A percentile compares a stretch with the other conserved stretches of the same genome.
Conservation (phyloP, 2,888 invertebrate species). For the Rhagonycha lutea region DNA sequence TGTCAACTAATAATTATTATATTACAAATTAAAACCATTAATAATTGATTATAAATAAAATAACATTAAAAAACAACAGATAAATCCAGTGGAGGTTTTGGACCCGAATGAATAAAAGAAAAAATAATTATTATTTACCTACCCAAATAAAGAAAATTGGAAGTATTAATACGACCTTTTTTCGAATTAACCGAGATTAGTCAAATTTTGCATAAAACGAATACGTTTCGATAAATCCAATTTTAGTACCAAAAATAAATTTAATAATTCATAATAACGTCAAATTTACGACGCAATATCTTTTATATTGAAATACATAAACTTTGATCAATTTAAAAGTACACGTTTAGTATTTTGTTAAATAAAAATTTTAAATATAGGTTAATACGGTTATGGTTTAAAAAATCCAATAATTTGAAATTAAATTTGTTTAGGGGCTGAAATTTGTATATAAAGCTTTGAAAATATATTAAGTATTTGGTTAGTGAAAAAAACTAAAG, state of each 20-base stretch:
- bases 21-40: background rate
- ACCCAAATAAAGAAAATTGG: background rate
- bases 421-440: background rate
- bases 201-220: background rate
- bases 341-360: background rate
- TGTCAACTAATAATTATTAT: background rate
- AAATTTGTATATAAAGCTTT: background rate
- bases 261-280: background rate
- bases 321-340: background rate
- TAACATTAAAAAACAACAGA: background rate
- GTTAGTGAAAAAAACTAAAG: background rate
- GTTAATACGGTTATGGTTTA: background rate
- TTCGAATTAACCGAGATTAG: background rate
- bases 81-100: background rate
- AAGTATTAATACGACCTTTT: background rate
- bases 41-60: background rate
- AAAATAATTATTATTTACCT: background rate
- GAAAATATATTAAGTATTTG: background rate
- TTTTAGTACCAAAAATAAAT: background rate
- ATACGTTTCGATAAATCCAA: background rate
- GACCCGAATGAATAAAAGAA: background rate
- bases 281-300: background rate
- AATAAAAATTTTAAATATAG: background rate
- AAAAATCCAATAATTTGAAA: background rate
- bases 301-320: background rate